Conservation (phyloP, 2,888 invertebrate species). For the Capitulum mitella region DNA sequence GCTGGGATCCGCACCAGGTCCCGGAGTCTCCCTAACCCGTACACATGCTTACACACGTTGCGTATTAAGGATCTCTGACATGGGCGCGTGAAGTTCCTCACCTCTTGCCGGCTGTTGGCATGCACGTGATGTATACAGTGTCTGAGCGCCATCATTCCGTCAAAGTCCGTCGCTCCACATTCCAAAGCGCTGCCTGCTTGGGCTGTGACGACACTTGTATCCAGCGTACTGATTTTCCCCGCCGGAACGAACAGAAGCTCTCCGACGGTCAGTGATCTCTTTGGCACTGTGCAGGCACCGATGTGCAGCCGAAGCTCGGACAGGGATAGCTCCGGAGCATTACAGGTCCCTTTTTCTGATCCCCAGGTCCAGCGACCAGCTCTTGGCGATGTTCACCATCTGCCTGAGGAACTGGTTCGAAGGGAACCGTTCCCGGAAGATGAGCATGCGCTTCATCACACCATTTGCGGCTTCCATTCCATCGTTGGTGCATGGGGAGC, state of each 20-base stretch:
- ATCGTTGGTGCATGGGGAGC: neutral
- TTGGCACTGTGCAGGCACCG: neutral
- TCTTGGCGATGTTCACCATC: neutral
- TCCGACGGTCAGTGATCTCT: neutral
- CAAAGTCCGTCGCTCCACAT: neutral
- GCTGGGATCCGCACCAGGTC: neutral
- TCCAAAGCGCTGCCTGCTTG: neutral
- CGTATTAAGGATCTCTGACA: neutral
- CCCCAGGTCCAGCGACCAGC: neutral
- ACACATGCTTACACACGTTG: neutral
- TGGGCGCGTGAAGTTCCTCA: neutral
- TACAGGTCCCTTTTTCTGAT: neutral
- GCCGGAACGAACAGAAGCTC: neutral
- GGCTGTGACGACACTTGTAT: neutral
- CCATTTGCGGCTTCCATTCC: neutral
- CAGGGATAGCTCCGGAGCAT: neutral
- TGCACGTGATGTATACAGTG: neutral
- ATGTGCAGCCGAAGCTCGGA: neutral
- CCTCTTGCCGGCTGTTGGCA: neutral
- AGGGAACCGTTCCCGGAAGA: neutral
- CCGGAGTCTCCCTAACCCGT: neutral
- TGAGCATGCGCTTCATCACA: neutral
- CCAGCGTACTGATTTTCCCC: neutral
- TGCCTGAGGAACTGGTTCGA: neutral
- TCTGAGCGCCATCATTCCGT: neutral